Evolutionary conservation across 2,113 vertebrate genomes (phyloP).

Genomic region (Clupea harengus): DNA sequence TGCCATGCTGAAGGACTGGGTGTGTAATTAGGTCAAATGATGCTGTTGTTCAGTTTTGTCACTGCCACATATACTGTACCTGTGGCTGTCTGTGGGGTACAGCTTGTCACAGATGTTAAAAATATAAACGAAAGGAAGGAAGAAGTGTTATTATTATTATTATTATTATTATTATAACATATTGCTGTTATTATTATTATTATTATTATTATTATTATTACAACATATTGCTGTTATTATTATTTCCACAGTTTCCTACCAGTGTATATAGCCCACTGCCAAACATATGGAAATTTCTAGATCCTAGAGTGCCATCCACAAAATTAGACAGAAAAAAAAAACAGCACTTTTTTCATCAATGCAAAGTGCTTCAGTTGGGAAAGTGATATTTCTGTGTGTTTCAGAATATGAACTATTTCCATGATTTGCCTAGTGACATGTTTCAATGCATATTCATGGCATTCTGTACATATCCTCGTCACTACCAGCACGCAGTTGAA

Average conservation of each 20-base stretch:
- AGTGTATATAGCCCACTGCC: not conserved
- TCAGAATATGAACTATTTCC: too few relatives aligned
- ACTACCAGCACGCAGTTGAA: not conserved
- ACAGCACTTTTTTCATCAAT: not conserved
- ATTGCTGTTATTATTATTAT: not conserved
- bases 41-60: conserved; percentile 60
- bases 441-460: not conserved
- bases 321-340: not conserved
- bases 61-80: conserved; percentile 26
- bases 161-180: not conserved
- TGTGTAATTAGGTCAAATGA: conserved; percentile 62
- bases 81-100: not conserved
- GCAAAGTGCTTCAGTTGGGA: not conserved
- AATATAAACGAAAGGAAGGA: not conserved
- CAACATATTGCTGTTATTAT: not conserved
- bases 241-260: not conserved
- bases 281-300: too few relatives aligned
- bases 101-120: not conserved
- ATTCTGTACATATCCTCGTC: not conserved
- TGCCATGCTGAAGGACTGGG: conserved; percentile 50
- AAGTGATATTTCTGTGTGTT: too few relatives aligned
- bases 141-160: not conserved
- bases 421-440: not conserved
- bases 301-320: not conserved
- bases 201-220: not conserved